Evolutionary conservation across 1,140 invertebrate genomes (phyloP).

Genomic region (Gonioctena quinquepunctata): DNA sequence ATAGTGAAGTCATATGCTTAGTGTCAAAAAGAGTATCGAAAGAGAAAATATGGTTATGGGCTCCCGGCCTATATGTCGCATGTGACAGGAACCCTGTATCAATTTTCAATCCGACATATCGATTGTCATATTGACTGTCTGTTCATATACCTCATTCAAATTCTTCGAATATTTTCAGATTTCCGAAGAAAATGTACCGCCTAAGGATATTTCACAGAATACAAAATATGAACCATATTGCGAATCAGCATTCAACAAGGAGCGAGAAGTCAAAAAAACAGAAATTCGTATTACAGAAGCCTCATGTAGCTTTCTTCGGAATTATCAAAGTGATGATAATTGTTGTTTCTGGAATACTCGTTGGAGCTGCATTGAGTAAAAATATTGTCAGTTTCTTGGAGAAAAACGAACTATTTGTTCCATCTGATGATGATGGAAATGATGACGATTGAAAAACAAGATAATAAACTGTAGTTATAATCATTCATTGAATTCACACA

Average conservation of each 20-base stretch:
- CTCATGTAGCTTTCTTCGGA: conserved; percentile 74
- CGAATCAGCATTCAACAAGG: conserved; percentile 7
- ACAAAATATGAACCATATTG: neutral
- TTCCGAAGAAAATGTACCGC: neutral
- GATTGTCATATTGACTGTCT: no score
- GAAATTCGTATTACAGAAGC: conserved; percentile 76
- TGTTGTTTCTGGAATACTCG: conserved; percentile 74
- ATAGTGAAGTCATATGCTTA: no score
- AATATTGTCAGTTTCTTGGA: conserved; percentile 93
- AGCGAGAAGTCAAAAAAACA: conserved; percentile 26
- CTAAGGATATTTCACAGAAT: neutral
- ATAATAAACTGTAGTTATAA: neutral
- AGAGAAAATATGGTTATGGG: no score
- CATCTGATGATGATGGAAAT: conserved; percentile 94
- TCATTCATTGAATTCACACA: no score
- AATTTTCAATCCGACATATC: no score
- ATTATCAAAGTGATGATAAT: conserved; percentile 72
- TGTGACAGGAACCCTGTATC: no score
- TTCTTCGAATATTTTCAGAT: no score
- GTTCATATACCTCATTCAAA: no score
- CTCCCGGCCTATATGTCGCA: no score
- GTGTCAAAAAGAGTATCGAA: no score
- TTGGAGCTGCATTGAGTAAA: conserved; percentile 90
- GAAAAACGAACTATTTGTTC: conserved; percentile 97
- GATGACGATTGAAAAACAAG: conserved; percentile 66